Evolutionary conservation across 2,113 vertebrate species (phyloP).

Genomic region (Salvelinus alpinus): DNA sequence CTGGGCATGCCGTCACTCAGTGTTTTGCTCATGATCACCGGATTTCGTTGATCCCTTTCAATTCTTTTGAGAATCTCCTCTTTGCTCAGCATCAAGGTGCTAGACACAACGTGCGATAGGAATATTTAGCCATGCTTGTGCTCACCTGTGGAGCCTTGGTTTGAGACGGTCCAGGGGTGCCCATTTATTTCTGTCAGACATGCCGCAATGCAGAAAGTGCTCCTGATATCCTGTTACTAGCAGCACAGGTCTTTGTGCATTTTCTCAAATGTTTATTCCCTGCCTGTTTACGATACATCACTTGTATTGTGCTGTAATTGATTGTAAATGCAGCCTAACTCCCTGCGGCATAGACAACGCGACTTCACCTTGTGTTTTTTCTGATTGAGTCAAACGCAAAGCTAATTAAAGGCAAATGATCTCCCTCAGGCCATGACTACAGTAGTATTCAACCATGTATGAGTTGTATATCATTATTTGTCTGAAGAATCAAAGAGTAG

Average conservation of each 20-base stretch:
- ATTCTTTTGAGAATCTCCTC: not conserved
- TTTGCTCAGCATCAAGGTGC: no score
- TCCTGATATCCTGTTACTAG: constrained; percentile 26
- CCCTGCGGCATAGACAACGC: not conserved
- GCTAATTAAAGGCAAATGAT: not conserved
- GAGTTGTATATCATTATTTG: not conserved
- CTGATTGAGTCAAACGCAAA: not conserved
- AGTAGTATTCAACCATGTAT: not conserved
- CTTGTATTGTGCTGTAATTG: not conserved
- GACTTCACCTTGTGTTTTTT: not conserved
- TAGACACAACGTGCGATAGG: not conserved
- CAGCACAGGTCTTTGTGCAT: constrained; percentile 11
- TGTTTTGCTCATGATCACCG: no score
- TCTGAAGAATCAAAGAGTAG: not conserved
- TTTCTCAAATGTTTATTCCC: not conserved
- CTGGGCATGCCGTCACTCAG: no score
- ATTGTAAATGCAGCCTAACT: not conserved
- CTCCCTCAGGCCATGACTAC: not conserved
- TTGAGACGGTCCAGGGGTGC: not conserved
- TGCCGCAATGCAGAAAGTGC: constrained; percentile 31
- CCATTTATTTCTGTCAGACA: constrained; percentile 17
- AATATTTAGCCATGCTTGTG: constrained; percentile 10
- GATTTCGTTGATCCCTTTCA: not conserved
- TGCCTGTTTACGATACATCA: not conserved
- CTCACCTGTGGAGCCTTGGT: not conserved